Percentiles rank a stretch among this genome's conserved stretches.
Conservation (phyloP, 2,113 vertebrate species). For the Anarhynchus alexandrinus region DNA sequence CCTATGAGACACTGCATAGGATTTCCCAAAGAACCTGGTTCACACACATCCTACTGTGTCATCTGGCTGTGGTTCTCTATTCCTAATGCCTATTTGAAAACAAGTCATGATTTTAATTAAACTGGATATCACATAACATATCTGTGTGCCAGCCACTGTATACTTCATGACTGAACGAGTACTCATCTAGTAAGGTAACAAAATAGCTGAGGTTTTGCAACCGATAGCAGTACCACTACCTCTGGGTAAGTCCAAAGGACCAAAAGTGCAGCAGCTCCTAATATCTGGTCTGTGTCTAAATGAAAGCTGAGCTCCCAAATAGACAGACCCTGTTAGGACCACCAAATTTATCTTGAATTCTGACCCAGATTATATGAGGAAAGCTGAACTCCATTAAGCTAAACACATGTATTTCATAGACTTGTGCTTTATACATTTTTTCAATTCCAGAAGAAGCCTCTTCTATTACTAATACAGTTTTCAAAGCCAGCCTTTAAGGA, state of each 20-base stretch:
- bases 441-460: background rate
- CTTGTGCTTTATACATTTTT: background rate
- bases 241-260: background rate
- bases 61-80: background rate
- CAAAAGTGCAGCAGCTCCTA: background rate
- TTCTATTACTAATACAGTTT: background rate
- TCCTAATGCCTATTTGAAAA: background rate
- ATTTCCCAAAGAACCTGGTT: background rate
- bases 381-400: background rate
- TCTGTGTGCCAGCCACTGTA: background rate
- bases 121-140: background rate
- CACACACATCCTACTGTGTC: background rate
- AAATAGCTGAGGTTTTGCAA: background rate
- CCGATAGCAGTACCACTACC: background rate
- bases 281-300: background rate
- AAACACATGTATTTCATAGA: background rate
- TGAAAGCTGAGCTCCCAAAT: background rate
- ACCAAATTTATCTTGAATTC: background rate
- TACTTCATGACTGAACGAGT: background rate
- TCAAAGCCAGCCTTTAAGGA: constrained; percentile 13
- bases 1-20: background rate
- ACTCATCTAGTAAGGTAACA: background rate
- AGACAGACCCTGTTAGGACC: background rate
- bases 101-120: background rate
- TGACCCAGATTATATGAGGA: background rate